phyloP scores from a whole-genome alignment of 2,888 invertebrate species.

The Cephalotes varians region DNA sequence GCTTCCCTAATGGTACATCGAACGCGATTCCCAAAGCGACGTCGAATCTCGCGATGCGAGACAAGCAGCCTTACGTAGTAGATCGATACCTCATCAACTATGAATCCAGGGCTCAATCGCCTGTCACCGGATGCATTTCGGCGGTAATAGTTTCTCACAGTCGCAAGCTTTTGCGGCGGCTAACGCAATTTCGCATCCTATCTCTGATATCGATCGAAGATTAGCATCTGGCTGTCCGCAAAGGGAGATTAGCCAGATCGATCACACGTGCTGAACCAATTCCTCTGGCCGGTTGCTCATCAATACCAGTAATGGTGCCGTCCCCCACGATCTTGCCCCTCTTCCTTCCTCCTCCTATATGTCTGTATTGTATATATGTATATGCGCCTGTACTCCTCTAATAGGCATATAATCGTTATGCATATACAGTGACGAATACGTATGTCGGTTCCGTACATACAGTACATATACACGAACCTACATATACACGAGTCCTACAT shows the following conservation, averaged over 20 bases:
- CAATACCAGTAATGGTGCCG: constrained; percentile 81
- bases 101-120: constrained; percentile 47
- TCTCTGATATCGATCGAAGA: constrained; percentile 79
- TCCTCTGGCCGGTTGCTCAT: constrained; percentile 84
- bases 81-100: constrained; percentile 63
- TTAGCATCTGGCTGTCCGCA: constrained; percentile 81
- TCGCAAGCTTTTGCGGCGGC: constrained; percentile 63
- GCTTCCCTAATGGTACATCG: constrained; percentile 50
- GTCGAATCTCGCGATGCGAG: constrained; percentile 27
- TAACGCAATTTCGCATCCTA: constrained; percentile 65
- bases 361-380: constrained; percentile 70
- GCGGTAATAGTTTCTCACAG: constrained; percentile 50
- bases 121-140: constrained; percentile 49
- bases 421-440: constrained; percentile 77
- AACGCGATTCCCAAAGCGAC: constrained; percentile 39
- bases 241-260: constrained; percentile 83
- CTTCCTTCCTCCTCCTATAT: constrained; percentile 59
- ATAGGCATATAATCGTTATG: constrained; percentile 85
- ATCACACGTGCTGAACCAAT: constrained; percentile 83
- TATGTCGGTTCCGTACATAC: constrained; percentile 20
- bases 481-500: constrained; percentile 32
- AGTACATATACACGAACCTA: constrained; percentile 33
- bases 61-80: constrained; percentile 43
- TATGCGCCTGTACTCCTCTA: constrained; percentile 80
- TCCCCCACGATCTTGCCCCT: constrained; percentile 66